Base-by-base conservation (phyloP, 2,888 invertebrate genomes). In the Apocheima hispidaria region DNA sequence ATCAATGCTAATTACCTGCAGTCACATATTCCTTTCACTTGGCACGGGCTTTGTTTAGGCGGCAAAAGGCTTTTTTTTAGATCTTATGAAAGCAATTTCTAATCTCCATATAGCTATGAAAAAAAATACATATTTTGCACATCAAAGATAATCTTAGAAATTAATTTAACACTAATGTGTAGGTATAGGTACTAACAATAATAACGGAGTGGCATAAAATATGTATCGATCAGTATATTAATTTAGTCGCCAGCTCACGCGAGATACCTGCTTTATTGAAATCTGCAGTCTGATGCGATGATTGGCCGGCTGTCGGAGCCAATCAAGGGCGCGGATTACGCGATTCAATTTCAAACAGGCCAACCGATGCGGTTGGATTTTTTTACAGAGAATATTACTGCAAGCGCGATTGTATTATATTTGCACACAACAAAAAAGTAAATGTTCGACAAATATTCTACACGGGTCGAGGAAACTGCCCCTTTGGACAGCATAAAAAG, bases 61-160 rank as follows among this genome's bases (percentile, higher is more conserved):
- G 12, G 21, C 21, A 3, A 6, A 7, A 4, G 5, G 26, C n/a
- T 26, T 2, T 14, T 14, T 16, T 28, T 10, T 28, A 44, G 44
- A 28, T 44, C 26, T 44, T 44, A 16, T 16, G 14, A 21, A 23
- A 23, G 2, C n/a, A 14, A 14, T 26, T 26, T 26, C 14, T 16
- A 44, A 44, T 26, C 26, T 26, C 28, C 14, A 14, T 16, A 10
- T 46, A n/a, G 54, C 54, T 61, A 56, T 62, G 58, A 44, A 60
- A 53, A 40, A 20, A 36, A 36, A 9, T 44, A 28, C 64, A 59
- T 67, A 64, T 62, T 67, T 67, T 64, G 62, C 66, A 62, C 62
- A 57, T 64, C 62, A 64, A 60, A 64, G 53, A 62, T 57, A 64
- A 57, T 64, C 54, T 64, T 64, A 63, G 16, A 33, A 16, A 46